Base-by-base conservation (phyloP, 2,888 invertebrate genomes). In the Endotricha flammealis region DNA sequence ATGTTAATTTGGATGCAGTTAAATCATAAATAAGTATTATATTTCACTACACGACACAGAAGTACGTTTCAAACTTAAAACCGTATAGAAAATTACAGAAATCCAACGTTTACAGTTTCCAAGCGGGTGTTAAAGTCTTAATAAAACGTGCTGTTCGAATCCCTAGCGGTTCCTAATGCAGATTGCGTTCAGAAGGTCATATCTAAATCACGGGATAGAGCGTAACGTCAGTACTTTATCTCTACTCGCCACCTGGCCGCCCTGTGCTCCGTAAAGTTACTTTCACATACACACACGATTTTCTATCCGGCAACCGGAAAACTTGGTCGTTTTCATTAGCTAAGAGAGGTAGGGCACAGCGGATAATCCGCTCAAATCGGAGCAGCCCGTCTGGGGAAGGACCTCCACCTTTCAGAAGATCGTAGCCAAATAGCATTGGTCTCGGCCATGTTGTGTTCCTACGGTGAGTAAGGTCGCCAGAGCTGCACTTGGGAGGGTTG, bases 161-260 rank as follows among this genome's bases (percentile, higher is more conserved):
- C 46, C 48, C 55, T 40, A 57, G 56, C 54, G 59, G 66, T 73
- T 71, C 69, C 70, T 77, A 78, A 78, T 74, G 77, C 75, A 77
- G 77, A 79, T 78, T 79, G 75, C 70, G 76, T 76, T 73, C 69
- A 69, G 65, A 70, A 75, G 79, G 78, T 77, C 80, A 75, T 76
- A 73, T 78, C 81, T 82, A 82, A 83, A 83, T 82, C 82, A 78
- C 73, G 57, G 78, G 59, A 67, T 72, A 68, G 68, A 69, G 67
- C 65, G 72, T 69, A 72, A 71, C 75, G 78, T 70, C 72, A 73
- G 76, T 70, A 73, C 70, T 78, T 79, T 81, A 78, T 81, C 77
- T 75, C 67, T 65, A 72, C 67, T 73, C 76, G 69, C 64, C 81
- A 80, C 80, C 80, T 80, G 77, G 63, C 69, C 59, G 50, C 59